A percentile compares a stretch with the other conserved stretches of the same genome.
Evolutionary conservation across 1,140 invertebrate species (phyloP).

Genomic region (Leptinotarsa undecemlineata): DNA sequence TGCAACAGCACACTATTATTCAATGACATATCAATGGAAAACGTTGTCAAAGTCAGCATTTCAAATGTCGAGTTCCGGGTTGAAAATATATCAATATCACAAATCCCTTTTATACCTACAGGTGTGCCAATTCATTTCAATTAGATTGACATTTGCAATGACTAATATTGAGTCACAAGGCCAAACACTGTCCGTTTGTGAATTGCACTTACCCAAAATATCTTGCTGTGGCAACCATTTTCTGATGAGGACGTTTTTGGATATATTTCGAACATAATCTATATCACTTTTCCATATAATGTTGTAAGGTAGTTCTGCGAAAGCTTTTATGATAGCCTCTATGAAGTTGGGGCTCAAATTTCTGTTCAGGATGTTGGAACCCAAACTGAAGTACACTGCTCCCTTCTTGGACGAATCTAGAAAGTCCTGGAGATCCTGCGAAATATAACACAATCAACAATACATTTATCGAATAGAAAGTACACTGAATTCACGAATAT

Average conservation of each 20-base stretch:
- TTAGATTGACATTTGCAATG: no score
- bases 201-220: constrained; percentile 63
- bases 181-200: no score
- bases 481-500: neutral
- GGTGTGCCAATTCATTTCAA: no score
- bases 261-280: constrained; percentile 58
- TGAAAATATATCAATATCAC: no score
- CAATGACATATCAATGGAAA: no score
- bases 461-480: neutral
- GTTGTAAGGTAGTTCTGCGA: constrained; percentile 58
- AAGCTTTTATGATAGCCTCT: constrained; percentile 56
- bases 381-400: constrained; percentile 62
- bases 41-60: no score
- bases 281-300: constrained; percentile 64
- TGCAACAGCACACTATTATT: no score
- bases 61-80: no score
- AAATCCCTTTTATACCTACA: no score
- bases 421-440: constrained; percentile 55
- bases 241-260: constrained; percentile 64
- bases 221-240: constrained; percentile 75
- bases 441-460: neutral
- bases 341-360: constrained; percentile 57
- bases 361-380: constrained; percentile 60
- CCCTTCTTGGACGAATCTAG: constrained; percentile 58
- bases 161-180: no score